Evolutionary conservation across 2,797 vertebrate species (phyloP), one percentile per base, ranked within the genome.

Genomic region (Chrysolophus pictus): DNA sequence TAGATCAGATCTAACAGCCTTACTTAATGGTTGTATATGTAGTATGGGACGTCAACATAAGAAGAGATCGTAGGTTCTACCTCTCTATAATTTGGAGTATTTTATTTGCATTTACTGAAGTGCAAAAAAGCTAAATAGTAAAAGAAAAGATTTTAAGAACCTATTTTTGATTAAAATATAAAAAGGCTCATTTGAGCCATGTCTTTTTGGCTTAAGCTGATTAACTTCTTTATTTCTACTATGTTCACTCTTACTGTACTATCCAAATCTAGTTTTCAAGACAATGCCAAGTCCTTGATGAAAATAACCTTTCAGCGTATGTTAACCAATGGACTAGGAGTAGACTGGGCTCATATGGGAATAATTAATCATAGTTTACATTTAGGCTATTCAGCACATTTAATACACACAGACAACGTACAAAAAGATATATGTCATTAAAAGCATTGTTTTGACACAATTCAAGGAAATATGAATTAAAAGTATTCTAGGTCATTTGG

Each of bases 401-500:
- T 84, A 81, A 62, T 56, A 72, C n/a, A 78, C n/a, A 73, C 69
- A 83, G 39, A 86, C n/a, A 76, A 26, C 44, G 15, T 84, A 56
- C 65, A 81, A 70, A 79, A 87, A 87, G 5, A 91, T 67, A 67
- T 18, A 65, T 69, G n/a, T 13, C 51, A 83, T 67, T 94, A 73
- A 91, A 96, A 81, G 46, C 31, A 68, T 73, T 92, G 79, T 86
- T 96, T 94, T 96, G 87, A 95, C 88, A 92, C 67, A 78, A 55
- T 42, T 81, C 56, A 96, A 86, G 67, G 80, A 89, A 91, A 89
- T 56, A 87, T 9, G 74, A 35, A 91, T 86, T 86, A 13, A n/a
- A 76, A 93, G 19, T 63, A 81, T 83, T 87, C 73, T 69, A 84
- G 79, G 92, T 70, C 63, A 67, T 89, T 84, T 84, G 47, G 59